Evolutionary conservation across 2,888 invertebrate species (phyloP).

Genomic region (Crioceris asparagi): DNA sequence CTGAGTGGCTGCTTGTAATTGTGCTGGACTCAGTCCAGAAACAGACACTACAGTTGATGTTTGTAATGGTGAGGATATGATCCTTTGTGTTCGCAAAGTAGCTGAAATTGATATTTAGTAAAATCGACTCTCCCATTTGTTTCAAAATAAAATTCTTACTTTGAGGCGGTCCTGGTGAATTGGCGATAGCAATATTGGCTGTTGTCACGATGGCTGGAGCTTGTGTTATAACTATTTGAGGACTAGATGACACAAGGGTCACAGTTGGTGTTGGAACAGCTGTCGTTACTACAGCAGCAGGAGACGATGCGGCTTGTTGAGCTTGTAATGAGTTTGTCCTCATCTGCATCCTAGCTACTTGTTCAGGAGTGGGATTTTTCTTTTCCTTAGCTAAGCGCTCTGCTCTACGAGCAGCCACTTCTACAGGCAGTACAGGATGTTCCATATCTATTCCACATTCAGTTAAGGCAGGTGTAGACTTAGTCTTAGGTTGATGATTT

Average conservation of each 20-base stretch:
- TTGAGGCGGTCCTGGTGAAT: conserved; percentile 30
- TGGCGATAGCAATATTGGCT: too few relatives aligned
- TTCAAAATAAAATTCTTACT: conserved; percentile 21
- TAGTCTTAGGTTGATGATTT: conserved; percentile 38
- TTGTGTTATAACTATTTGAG: too few relatives aligned
- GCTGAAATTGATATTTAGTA: conserved; percentile 19
- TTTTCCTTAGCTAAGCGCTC: conserved; percentile 81
- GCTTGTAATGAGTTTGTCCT: conserved; percentile 20
- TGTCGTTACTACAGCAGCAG: not conserved
- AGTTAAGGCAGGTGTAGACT: conserved; percentile 71
- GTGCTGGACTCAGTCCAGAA: conserved; percentile 33
- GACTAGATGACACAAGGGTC: too few relatives aligned
- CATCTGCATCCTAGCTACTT: conserved; percentile 27
- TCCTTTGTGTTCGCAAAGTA: conserved; percentile 31
- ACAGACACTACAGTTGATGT: conserved; percentile 35
- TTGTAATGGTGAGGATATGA: conserved; percentile 35
- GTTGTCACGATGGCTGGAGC: too few relatives aligned
- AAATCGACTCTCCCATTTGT: too few relatives aligned
- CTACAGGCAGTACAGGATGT: conserved; percentile 69
- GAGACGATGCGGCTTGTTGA: not conserved
- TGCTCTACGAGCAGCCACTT: conserved; percentile 68
- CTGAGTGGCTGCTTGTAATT: conserved; percentile 40
- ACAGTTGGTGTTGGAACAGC: not conserved
- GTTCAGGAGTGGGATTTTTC: conserved; percentile 37
- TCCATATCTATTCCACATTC: conserved; percentile 81